Conservation (phyloP, 2,797 vertebrate genomes). For the Karalla daura region DNA sequence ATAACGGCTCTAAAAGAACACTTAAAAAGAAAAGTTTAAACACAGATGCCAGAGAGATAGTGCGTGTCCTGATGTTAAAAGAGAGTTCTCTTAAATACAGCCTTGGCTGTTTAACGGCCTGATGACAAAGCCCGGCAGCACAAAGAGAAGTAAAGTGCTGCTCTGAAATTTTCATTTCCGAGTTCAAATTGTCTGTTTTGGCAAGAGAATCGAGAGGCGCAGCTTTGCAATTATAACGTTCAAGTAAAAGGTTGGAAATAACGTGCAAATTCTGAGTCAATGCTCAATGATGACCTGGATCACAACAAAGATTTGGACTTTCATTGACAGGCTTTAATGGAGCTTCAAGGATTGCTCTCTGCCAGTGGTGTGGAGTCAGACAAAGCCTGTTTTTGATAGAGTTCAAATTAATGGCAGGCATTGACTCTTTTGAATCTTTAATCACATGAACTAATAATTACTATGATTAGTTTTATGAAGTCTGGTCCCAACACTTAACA, state of each 20-base stretch:
- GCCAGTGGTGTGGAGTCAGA: too few species aligned
- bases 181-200: neutral
- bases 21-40: neutral
- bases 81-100: neutral
- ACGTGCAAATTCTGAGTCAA: neutral
- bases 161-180: neutral
- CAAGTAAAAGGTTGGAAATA: neutral
- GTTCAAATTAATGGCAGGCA: neutral
- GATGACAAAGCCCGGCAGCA: neutral
- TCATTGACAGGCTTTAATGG: neutral
- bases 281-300: neutral
- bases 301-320: neutral
- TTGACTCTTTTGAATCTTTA: neutral
- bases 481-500: neutral
- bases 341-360: neutral
- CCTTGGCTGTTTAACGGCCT: neutral
- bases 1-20: neutral
- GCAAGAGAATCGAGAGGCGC: slow-evolving; percentile 1
- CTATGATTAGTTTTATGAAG: neutral
- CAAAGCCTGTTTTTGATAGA: neutral
- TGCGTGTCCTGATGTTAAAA: neutral
- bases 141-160: neutral
- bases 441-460: neutral
- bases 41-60: neutral
- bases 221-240: neutral